Evolutionary conservation across 64 coral and sea anemone genomes (phyloP).

Genomic region (Pachyseris speciosa): DNA sequence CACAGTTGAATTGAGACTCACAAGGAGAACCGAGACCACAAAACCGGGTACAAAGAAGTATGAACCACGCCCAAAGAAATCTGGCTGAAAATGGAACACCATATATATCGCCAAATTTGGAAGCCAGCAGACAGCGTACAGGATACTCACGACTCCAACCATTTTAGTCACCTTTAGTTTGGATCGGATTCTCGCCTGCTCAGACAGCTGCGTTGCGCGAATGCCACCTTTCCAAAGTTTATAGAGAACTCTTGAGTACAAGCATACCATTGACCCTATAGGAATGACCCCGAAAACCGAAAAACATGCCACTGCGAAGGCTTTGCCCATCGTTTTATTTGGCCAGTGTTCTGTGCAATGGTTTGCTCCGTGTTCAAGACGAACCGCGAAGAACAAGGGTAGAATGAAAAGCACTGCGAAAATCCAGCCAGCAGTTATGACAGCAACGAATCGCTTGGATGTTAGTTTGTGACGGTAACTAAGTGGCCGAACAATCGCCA

Average conservation of each 20-base stretch:
- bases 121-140: slow-evolving; percentile 61
- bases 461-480: neutral
- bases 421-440: slow-evolving; percentile 27
- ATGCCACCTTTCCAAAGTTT: slow-evolving; percentile 9
- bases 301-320: slow-evolving; percentile 20
- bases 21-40: slow-evolving; percentile 67
- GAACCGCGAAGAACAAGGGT: slow-evolving; percentile 27
- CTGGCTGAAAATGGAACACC: slow-evolving; percentile 17
- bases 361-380: neutral
- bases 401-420: slow-evolving; percentile 42
- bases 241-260: neutral
- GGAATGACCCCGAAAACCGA: slow-evolving; percentile 55
- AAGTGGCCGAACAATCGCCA: slow-evolving; percentile 7
- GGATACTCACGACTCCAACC: slow-evolving; percentile 17
- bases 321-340: slow-evolving; percentile 1
- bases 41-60: slow-evolving; percentile 55
- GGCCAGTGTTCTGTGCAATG: slow-evolving; percentile 58
- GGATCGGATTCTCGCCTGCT: neutral
- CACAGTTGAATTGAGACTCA: slow-evolving; percentile 84
- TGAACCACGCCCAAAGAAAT: slow-evolving; percentile 35
- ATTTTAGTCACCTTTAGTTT: slow-evolving; percentile 62
- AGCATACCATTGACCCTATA: neutral
- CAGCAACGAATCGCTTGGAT: neutral
- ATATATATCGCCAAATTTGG: slow-evolving; percentile 66
- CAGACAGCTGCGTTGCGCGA: neutral